These are phyloP conservation scores for Drosophila tanythrix DNA, from an alignment of 2,888 invertebrate species.

Conservation along the genomic window DNA sequence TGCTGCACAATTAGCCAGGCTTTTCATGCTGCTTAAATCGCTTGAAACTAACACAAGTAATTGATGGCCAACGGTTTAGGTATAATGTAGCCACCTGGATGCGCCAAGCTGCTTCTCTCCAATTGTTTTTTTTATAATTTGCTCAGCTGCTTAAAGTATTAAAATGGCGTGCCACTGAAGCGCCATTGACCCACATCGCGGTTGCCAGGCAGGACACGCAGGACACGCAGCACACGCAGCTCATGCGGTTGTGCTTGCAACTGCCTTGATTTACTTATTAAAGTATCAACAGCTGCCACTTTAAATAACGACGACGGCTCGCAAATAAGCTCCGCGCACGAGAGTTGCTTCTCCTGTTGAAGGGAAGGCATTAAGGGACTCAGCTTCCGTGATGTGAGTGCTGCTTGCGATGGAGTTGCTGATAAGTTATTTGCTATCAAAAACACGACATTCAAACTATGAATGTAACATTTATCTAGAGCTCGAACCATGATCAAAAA, in stretches of 20 bases:
- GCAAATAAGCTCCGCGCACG: constrained; percentile 9
- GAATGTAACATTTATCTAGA: neutral
- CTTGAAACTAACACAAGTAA: constrained; percentile 63
- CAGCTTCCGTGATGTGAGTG: neutral
- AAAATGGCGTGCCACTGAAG: constrained; percentile 43
- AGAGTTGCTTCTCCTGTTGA: constrained; percentile 8
- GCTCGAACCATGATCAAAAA: neutral
- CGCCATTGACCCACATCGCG: constrained; percentile 58
- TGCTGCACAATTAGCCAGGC: constrained; percentile 68
- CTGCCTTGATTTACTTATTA: constrained; percentile 67
- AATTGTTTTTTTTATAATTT: constrained; percentile 16
- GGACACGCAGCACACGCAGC: neutral
- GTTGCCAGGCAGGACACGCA: neutral
- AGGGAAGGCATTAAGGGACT: neutral
- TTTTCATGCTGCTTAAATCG: constrained; percentile 62
- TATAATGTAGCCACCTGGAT: constrained; percentile 32
- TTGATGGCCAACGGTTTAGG: constrained; percentile 44
- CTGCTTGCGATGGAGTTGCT: constrained; percentile 14
- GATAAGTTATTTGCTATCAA: constrained; percentile 22
- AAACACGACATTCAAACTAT: neutral
- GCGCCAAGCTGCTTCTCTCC: constrained; percentile 6
- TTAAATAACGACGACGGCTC: constrained; percentile 52
- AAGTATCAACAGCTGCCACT: constrained; percentile 65
- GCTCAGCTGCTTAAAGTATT: constrained; percentile 10
- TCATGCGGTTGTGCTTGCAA: constrained; percentile 20